Percentiles rank a stretch among this genome's conserved stretches.
These are phyloP conservation scores for Strix uralensis DNA, from an alignment of 2,113 vertebrate genomes.

Conservation along the genomic window DNA sequence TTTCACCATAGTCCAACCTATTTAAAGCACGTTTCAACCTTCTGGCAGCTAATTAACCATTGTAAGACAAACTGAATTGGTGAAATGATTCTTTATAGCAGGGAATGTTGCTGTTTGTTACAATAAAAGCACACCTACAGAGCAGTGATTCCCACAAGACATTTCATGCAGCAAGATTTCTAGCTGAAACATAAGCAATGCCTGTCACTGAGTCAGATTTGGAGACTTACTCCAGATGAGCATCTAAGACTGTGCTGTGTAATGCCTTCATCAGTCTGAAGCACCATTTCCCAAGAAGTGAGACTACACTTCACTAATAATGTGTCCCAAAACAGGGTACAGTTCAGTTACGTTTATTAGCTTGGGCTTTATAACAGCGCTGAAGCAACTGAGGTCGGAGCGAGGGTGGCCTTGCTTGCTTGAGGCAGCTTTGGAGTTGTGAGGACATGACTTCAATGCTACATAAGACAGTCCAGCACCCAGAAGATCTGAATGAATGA, in stretches of 20 bases:
- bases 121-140: background rate
- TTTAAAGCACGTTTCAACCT: background rate
- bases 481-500: background rate
- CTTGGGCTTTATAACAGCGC: too few relatives aligned
- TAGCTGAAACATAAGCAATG: background rate
- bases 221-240: background rate
- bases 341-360: background rate
- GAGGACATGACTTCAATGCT: background rate
- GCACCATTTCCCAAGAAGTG: background rate
- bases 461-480: background rate
- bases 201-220: background rate
- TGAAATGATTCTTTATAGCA: background rate
- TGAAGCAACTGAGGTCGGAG: background rate
- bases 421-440: background rate
- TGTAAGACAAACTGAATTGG: background rate
- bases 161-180: background rate
- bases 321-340: too few relatives aligned
- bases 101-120: background rate
- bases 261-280: background rate
- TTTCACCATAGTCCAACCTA: background rate
- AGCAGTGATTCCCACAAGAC: background rate
- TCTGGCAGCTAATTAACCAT: background rate
- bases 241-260: rapidly evolving
- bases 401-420: too few relatives aligned
- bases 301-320: background rate